A percentile compares a stretch with the other conserved stretches of the same genome.
These are phyloP conservation scores for Pandion haliaetus DNA, from an alignment of 2,113 vertebrate species.

Conservation along the genomic window DNA sequence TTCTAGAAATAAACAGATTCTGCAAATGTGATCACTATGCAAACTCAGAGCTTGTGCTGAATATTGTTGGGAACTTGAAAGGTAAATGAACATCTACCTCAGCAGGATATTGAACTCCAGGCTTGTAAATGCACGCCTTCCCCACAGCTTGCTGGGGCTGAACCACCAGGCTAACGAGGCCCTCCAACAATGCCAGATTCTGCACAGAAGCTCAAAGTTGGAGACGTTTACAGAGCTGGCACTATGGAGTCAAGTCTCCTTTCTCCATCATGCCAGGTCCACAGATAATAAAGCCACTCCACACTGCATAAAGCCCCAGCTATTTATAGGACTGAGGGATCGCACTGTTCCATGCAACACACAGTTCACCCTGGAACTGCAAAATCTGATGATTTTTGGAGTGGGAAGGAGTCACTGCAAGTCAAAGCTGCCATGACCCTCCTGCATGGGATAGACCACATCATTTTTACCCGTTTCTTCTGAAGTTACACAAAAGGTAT, in stretches of 20 bases:
- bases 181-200: background rate
- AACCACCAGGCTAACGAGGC: background rate
- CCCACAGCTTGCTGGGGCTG: background rate
- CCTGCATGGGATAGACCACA: background rate
- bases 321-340: background rate
- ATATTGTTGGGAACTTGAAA: background rate
- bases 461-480: background rate
- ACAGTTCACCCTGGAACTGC: rapidly evolving
- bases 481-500: background rate
- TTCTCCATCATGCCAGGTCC: background rate
- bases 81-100: background rate
- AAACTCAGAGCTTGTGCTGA: background rate
- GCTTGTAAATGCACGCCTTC: rapidly evolving
- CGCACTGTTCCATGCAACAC: background rate
- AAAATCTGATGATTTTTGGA: rapidly evolving
- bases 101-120: background rate
- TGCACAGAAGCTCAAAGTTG: background rate
- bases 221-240: background rate
- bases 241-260: background rate
- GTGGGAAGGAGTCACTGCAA: background rate
- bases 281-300: background rate
- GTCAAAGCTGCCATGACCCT: background rate
- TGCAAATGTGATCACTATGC: background rate
- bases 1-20: background rate
- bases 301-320: background rate